Evolutionary conservation across 2,113 vertebrate genomes (phyloP).

Genomic region (Vulpes ferrilata): DNA sequence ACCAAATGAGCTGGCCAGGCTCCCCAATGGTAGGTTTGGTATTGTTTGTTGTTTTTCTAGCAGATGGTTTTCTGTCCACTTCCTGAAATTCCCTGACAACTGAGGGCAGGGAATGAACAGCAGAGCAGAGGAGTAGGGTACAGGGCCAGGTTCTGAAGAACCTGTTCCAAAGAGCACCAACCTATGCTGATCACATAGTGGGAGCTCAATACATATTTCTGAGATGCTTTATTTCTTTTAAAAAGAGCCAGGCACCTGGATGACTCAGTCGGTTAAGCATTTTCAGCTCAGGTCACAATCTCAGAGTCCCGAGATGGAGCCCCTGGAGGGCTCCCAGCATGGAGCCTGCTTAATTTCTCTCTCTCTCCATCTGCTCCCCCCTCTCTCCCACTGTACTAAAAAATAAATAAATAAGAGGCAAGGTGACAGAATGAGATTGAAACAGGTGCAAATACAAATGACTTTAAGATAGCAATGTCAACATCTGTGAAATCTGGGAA

Average conservation of each 20-base stretch:
- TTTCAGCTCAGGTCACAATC: neutral
- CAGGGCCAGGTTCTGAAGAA: neutral
- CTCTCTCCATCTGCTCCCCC: neutral
- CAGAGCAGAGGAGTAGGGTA: neutral
- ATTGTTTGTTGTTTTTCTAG: neutral
- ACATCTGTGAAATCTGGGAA: neutral
- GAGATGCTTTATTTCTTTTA: neutral
- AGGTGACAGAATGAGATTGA: neutral
- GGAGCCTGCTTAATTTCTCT: no score
- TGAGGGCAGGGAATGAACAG: fast-evolving
- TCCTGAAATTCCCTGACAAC: neutral
- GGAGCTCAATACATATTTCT: neutral
- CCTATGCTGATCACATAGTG: neutral
- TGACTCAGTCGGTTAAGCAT: neutral
- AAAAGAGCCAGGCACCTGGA: neutral
- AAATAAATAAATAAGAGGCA: neutral
- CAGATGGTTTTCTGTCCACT: neutral
- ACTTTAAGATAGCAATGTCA: neutral
- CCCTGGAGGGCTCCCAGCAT: no score
- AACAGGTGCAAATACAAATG: neutral
- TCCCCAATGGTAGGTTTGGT: neutral
- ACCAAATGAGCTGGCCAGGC: neutral
- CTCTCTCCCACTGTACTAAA: neutral
- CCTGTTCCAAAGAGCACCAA: neutral
- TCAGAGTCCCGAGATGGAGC: neutral